These are phyloP conservation scores for Daphoenositta chrysoptera DNA, from an alignment of 2,113 vertebrate species.

Conservation along the genomic window DNA sequence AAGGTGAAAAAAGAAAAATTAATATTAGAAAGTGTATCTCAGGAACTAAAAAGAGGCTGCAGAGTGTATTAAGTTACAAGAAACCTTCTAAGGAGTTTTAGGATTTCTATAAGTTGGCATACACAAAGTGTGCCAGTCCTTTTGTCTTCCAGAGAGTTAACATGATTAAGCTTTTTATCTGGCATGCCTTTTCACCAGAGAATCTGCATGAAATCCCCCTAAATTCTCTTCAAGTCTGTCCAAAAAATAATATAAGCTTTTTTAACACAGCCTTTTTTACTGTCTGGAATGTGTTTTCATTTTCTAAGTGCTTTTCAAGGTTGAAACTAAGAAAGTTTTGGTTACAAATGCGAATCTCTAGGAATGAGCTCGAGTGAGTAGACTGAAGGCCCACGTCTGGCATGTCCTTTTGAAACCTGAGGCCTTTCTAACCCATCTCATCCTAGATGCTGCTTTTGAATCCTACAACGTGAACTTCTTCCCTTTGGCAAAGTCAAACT, in stretches of 20 bases:
- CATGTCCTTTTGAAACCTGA: background rate
- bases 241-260: constrained; percentile 7
- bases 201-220: constrained; percentile 25
- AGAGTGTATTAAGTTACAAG: background rate
- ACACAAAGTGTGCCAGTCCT: background rate
- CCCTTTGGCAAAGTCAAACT: background rate
- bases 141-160: background rate
- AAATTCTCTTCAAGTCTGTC: constrained; percentile 32
- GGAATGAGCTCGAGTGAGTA: background rate
- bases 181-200: background rate
- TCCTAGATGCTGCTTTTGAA: background rate
- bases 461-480: background rate
- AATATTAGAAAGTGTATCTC: background rate
- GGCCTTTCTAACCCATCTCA: background rate
- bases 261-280: background rate
- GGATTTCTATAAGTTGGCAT: background rate
- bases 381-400: background rate
- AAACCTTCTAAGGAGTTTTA: background rate
- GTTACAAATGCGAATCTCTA: background rate
- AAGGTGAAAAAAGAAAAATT: background rate
- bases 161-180: background rate
- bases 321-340: background rate
- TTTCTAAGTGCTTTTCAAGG: constrained; percentile 43
- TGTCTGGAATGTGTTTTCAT: constrained; percentile 10
- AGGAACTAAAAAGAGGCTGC: background rate